Conservation (phyloP, 2,888 invertebrate species). For the Osedax frankpressi region DNA sequence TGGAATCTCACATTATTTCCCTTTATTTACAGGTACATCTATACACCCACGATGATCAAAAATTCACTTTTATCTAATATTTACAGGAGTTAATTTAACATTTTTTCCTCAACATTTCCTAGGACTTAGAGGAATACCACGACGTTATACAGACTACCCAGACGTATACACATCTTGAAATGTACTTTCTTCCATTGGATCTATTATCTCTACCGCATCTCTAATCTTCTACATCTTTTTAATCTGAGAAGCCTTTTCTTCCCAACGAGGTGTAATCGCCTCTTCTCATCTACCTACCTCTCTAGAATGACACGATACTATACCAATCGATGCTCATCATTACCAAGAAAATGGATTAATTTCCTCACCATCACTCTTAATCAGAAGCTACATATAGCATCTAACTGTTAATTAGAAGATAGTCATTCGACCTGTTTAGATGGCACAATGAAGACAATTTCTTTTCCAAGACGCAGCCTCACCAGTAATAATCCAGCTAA, state of each 20-base stretch:
- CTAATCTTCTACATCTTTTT: conserved; percentile 31
- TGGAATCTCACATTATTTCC: conserved; percentile 61
- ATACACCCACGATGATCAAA: conserved; percentile 55
- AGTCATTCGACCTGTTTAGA: conserved; percentile 21
- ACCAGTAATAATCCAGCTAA: conserved; percentile 32
- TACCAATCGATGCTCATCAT: conserved; percentile 30
- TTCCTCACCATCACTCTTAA: background rate
- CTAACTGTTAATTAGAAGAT: conserved; percentile 26
- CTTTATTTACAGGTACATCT: conserved; percentile 56
- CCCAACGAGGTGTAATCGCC: conserved; percentile 28
- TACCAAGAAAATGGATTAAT: conserved; percentile 25
- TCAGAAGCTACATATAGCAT: conserved; percentile 25
- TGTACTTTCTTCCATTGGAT: conserved; percentile 30
- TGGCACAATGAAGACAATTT: conserved; percentile 31
- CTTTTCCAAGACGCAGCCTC: conserved; percentile 33
- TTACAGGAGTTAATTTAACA: conserved; percentile 64
- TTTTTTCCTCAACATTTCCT: conserved; percentile 69
- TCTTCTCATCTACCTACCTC: conserved; percentile 22
- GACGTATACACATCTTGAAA: conserved; percentile 49
- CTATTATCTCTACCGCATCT: conserved; percentile 28
- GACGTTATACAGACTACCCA: conserved; percentile 63
- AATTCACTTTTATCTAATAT: conserved; percentile 59
- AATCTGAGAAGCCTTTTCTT: conserved; percentile 29
- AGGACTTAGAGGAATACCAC: conserved; percentile 60
- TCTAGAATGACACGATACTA: conserved; percentile 28